Evolutionary conservation across 2,797 vertebrate genomes (phyloP).

Genomic region (Tolypeutes matacus): DNA sequence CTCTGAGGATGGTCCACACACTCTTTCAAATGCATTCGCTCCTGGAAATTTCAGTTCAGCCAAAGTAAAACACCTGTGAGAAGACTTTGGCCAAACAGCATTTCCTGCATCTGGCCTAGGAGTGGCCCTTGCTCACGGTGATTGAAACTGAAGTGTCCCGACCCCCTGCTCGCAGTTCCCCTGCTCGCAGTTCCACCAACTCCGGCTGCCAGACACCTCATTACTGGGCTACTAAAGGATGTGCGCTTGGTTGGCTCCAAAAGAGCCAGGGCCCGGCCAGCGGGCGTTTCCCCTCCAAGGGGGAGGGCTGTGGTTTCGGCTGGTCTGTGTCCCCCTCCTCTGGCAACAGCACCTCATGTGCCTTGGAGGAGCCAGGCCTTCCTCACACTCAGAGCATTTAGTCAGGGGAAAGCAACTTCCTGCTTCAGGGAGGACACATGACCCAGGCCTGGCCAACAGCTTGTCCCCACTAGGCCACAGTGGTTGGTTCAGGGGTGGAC

Average conservation of each 20-base stretch:
- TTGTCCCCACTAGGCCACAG: background rate
- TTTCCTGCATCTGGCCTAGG: background rate
- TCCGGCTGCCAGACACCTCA: background rate
- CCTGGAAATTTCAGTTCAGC: background rate
- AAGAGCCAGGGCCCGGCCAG: background rate
- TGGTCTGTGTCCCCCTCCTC: background rate
- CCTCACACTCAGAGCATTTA: background rate
- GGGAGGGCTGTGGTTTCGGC: background rate
- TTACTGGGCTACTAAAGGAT: background rate
- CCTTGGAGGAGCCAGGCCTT: too few relatives aligned
- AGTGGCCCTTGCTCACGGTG: background rate
- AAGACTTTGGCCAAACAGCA: background rate
- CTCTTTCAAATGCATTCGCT: background rate
- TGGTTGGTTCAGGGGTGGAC: background rate
- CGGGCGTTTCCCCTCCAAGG: too few relatives aligned
- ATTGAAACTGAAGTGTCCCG: background rate
- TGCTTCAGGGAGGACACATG: too few relatives aligned
- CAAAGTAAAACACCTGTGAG: background rate
- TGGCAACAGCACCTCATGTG: too few relatives aligned
- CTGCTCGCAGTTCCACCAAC: fast-evolving
- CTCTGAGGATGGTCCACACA: background rate
- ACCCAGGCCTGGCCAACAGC: background rate
- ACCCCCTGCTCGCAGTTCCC: background rate
- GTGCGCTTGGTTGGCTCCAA: background rate
- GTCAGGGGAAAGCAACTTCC: background rate